Evolutionary conservation across 2,888 invertebrate species (phyloP).

Genomic region (Minunthozetes semirufus): DNA sequence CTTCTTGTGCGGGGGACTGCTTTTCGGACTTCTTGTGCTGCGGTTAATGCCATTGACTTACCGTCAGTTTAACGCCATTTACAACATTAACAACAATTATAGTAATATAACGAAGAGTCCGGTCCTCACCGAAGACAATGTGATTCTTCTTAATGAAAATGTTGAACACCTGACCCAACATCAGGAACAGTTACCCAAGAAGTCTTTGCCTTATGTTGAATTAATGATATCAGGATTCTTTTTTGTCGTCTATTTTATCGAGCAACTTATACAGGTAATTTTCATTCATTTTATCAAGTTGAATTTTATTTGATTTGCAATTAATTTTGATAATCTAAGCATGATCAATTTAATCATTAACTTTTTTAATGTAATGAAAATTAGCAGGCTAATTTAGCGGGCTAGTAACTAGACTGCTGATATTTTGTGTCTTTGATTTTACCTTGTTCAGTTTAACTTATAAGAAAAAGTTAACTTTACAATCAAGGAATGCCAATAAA

Average conservation of each 20-base stretch:
- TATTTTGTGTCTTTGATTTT: no score
- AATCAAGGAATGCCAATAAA: no score
- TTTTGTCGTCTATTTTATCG: slow-evolving; percentile 15
- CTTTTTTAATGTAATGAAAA: no score
- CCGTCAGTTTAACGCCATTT: neutral
- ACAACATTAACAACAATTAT: neutral
- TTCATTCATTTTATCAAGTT: no score
- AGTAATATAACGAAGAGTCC: neutral
- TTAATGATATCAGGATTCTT: neutral
- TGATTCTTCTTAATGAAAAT: neutral
- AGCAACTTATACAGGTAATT: slow-evolving; percentile 17
- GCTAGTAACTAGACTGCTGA: no score
- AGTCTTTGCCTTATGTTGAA: neutral
- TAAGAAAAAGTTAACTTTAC: no score
- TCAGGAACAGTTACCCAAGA: neutral
- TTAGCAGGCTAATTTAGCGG: no score
- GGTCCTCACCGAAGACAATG: neutral
- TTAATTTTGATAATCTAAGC: no score
- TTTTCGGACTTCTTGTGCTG: neutral
- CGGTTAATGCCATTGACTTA: slow-evolving; percentile 5
- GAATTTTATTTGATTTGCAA: no score
- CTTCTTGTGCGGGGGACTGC: slow-evolving; percentile 7
- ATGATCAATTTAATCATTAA: no score
- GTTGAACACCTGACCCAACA: neutral
- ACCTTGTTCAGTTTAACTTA: no score